phyloP scores from a whole-genome alignment of 2,888 invertebrate species.

The Bhutanitis thaidina region DNA sequence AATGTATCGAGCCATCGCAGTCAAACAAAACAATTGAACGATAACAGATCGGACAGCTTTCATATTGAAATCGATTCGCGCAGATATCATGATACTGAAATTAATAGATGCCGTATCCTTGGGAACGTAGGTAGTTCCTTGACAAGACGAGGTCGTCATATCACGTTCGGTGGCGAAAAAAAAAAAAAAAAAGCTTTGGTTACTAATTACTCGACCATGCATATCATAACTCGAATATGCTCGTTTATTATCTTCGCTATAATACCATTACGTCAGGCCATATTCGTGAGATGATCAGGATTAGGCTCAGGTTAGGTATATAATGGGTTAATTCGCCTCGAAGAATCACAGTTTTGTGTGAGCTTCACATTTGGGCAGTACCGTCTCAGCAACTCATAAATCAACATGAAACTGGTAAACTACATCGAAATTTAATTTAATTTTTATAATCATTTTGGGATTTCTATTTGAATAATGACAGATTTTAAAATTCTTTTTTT shows the following conservation, averaged over 20 bases:
- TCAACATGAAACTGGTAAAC: slow-evolving; percentile 70
- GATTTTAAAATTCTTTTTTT: too few relatives aligned
- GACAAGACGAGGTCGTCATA: slow-evolving; percentile 55
- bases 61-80: slow-evolving; percentile 28
- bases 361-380: slow-evolving; percentile 45
- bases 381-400: slow-evolving; percentile 21
- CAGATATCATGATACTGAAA: slow-evolving; percentile 26
- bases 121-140: slow-evolving; percentile 39
- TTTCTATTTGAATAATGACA: neutral
- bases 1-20: slow-evolving; percentile 29
- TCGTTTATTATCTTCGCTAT: slow-evolving; percentile 42
- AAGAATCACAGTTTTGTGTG: slow-evolving; percentile 37
- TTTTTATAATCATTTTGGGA: neutral
- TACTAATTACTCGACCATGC: slow-evolving; percentile 55
- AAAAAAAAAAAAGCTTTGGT: slow-evolving; percentile 46
- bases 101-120: slow-evolving; percentile 52
- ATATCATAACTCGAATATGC: slow-evolving; percentile 45
- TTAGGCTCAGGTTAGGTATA: slow-evolving; percentile 59
- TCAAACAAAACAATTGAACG: slow-evolving; percentile 11
- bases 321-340: slow-evolving; percentile 52
- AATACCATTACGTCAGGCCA: slow-evolving; percentile 52
- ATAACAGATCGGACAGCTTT: slow-evolving; percentile 25
- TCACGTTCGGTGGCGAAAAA: slow-evolving; percentile 43
- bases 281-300: slow-evolving; percentile 53
- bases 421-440: slow-evolving; percentile 25